Conservation (phyloP, 2,797 vertebrate genomes). For the Ctenosaura bakeri region DNA sequence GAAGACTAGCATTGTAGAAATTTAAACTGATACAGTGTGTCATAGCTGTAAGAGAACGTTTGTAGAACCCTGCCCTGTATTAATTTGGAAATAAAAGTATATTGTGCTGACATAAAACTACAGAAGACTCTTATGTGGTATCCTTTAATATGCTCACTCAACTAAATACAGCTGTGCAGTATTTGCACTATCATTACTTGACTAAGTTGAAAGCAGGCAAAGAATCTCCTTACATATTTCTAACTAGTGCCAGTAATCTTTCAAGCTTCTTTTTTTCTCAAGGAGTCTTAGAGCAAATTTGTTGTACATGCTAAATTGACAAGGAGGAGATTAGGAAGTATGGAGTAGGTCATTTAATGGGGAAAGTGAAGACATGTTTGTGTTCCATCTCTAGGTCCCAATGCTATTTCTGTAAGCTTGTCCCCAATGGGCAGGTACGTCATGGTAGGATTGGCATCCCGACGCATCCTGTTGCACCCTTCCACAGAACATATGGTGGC, state of each 20-base stretch:
- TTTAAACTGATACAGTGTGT: neutral
- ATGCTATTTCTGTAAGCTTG: slow-evolving; percentile 97
- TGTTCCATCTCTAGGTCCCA: slow-evolving; percentile 87
- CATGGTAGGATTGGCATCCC: slow-evolving; percentile 97
- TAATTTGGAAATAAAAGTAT: neutral
- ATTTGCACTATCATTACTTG: neutral
- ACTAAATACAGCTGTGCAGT: neutral
- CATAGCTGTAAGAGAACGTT: neutral
- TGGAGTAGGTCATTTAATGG: neutral
- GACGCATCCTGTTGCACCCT: slow-evolving; percentile 95
- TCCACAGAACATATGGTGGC: slow-evolving; percentile 99
- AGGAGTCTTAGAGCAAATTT: neutral
- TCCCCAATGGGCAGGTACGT: slow-evolving; percentile 98
- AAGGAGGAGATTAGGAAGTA: slow-evolving; percentile 12
- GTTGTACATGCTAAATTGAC: neutral
- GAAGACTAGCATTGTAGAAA: slow-evolving; percentile 25
- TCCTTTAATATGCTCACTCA: neutral
- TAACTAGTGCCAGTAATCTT: neutral
- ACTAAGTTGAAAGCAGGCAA: neutral
- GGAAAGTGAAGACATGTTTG: slow-evolving; percentile 31
- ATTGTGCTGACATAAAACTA: neutral
- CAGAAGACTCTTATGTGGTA: neutral
- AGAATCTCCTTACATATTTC: neutral
- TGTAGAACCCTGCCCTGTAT: neutral
- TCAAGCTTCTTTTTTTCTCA: neutral